Conservation (phyloP, 1,140 invertebrate species). For the Drosophila chauvacae region DNA sequence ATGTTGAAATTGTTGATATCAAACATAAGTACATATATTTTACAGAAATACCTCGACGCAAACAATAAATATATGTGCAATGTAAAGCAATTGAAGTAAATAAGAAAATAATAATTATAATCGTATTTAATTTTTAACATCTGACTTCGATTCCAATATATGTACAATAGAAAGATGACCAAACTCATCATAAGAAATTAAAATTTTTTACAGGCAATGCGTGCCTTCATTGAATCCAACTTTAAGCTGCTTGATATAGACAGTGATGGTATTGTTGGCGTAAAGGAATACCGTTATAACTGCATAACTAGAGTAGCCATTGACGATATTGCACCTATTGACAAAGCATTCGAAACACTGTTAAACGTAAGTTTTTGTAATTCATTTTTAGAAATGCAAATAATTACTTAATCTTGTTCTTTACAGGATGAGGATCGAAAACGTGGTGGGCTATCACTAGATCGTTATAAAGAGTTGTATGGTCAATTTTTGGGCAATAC, state of each 20-base stretch:
- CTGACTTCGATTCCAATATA: neutral
- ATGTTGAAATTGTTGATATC: too few species aligned
- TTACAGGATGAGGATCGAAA: conserved; percentile 91
- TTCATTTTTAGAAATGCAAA: conserved; percentile 58
- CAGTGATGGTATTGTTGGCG: conserved; percentile 90
- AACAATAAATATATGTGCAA: too few species aligned
- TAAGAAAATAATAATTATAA: too few species aligned
- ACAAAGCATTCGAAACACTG: conserved; percentile 91
- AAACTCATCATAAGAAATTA: neutral
- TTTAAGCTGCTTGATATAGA: conserved; percentile 93
- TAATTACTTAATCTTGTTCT: neutral
- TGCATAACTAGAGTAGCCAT: conserved; percentile 91
- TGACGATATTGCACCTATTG: conserved; percentile 89
- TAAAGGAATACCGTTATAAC: conserved; percentile 93
- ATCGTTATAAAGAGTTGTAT: conserved; percentile 92
- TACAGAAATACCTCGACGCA: too few species aligned
- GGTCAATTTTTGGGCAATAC: conserved; percentile 92
- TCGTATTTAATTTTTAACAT: too few species aligned
- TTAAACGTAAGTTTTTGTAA: conserved; percentile 87
- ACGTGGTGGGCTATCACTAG: conserved; percentile 90
- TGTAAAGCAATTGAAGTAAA: too few species aligned
- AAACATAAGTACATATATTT: too few species aligned
- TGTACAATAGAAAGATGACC: neutral
- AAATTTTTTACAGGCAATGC: conserved; percentile 87
- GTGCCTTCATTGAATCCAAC: conserved; percentile 92